Conservation (phyloP, 2,113 vertebrate species). For the Loxodonta africana region DNA sequence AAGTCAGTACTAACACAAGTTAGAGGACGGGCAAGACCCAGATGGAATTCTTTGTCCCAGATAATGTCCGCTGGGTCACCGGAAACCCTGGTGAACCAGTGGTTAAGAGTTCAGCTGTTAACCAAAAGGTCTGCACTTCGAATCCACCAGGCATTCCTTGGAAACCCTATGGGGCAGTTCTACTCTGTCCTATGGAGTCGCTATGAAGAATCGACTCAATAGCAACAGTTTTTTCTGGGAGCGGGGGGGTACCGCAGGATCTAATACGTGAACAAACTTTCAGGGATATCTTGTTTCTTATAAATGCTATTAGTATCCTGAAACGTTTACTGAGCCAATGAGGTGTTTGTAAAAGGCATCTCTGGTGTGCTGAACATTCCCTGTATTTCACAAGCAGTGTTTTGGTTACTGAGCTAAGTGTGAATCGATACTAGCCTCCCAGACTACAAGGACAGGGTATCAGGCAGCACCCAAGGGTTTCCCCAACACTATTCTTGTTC, state of each 20-base stretch:
- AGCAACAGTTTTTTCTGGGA: too few relatives aligned
- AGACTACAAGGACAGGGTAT: rapidly evolving
- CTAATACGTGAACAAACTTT: too few relatives aligned
- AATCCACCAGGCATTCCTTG: too few relatives aligned
- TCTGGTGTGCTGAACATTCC: neutral
- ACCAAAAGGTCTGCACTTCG: too few relatives aligned
- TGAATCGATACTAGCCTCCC: neutral
- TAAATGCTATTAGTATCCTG: neutral
- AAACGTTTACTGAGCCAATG: neutral
- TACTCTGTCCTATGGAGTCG: too few relatives aligned
- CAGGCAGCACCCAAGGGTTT: neutral
- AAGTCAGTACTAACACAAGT: neutral
- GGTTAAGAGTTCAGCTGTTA: too few relatives aligned
- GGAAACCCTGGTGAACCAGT: too few relatives aligned
- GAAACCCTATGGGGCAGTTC: too few relatives aligned
- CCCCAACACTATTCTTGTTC: neutral
- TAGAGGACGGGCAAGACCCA: neutral
- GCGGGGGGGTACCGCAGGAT: too few relatives aligned
- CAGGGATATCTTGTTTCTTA: neutral
- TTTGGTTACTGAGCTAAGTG: too few relatives aligned
- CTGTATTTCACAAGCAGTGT: neutral
- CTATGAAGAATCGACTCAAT: too few relatives aligned
- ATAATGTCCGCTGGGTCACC: neutral
- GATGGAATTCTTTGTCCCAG: neutral
- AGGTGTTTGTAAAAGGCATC: neutral